Evolutionary conservation across 2,888 invertebrate genomes (phyloP), one percentile per base, ranked within the genome.

Genomic region (Harpagoxenus sublaevis): DNA sequence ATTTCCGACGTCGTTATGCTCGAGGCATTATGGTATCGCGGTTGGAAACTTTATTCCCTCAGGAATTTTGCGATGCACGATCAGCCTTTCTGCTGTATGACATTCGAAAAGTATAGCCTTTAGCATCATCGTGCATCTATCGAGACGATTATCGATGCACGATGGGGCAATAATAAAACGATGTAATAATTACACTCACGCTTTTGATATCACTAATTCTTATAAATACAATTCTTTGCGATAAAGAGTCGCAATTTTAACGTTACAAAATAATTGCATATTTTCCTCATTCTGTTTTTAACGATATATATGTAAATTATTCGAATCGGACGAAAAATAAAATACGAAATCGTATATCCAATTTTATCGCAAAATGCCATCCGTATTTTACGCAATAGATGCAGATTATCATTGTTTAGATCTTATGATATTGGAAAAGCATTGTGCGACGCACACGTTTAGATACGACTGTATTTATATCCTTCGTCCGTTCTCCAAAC

Each of bases 391-490:
- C 60, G 12, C 23, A 35, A 48, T 48, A 48, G 35, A 18, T 74
- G 15, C 45, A 75, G 45, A 63, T 63, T 63, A 35, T 48, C 18
- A 5, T 53, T 73, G 62, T 60, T 74, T n/a, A 63, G 65, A 51
- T 65, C 9, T 57, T 31, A n/a, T 35, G 45, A 63, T 51, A 53
- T 53, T 71, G 73, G 39, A 39, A 68, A 42, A 78, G n/a, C 55
- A 65, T 48, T 15, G 15, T n/a, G 15, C 6, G 18, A 42, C 2
- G n/a, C 10, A 18, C 23, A 31, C 35, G 15, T 8, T 31, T 8
- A 65, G 31, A 79, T 79, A 68, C 39, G 28, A 42, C n/a, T 78
- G 2, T 70, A 71, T 79, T 70, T 82, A 63, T 83, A 42, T 57
- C 15, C 48, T 23, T 42, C n/a, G 39, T 35, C 4, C 48, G 12